Evolutionary conservation across 2,888 invertebrate species (phyloP), one percentile per base, ranked within the genome.

Genomic region (Asteroscopus sphinx): DNA sequence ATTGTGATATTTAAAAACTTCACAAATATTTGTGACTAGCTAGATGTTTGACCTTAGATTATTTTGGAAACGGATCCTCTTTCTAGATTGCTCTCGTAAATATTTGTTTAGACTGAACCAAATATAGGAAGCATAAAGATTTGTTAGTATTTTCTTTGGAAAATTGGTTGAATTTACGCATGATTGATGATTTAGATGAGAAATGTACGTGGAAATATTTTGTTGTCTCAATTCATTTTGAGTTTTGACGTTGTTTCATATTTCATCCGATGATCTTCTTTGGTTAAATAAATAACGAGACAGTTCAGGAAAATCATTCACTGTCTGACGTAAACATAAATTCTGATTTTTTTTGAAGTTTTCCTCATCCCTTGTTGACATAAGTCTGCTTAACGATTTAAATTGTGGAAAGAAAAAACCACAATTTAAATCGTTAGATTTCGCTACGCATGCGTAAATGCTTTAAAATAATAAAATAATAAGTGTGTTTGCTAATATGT

Each of bases 121-220:
- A 68, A 77, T 80, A 73, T 81, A 83, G 78, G 70, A 76, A 81
- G 69, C 72, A 49, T 68, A 72, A 66, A 64, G 63, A 69, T 67
- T 49, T 60, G 48, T 44, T 60, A 52, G 61, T 81, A 76, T 83
- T 82, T 80, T 77, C 76, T 70, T 79, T 78, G 71, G 69, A 81
- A 73, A 65, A 73, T 73, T 77, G 21, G 55, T 39, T 39, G 40
- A 41, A 40, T 70, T 59, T 61, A 15, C 52, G 25, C 36, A 46
- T 58, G 62, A 66, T 61, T 47, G 52, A 74, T 64, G 57, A 64
- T 62, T 49, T 42, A 56, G 47, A 51, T 15, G 37, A 48, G 40
- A 52, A 56, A 40, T 59, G 46, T 64, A 64, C 49, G 62, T 59
- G 66, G 63, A 71, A 76, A 75, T 76, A 64, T 73, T 66, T 46